A percentile compares a stretch with the other conserved stretches of the same genome.
Conservation (phyloP, 2,113 vertebrate genomes). For the Phaethon lepturus region DNA sequence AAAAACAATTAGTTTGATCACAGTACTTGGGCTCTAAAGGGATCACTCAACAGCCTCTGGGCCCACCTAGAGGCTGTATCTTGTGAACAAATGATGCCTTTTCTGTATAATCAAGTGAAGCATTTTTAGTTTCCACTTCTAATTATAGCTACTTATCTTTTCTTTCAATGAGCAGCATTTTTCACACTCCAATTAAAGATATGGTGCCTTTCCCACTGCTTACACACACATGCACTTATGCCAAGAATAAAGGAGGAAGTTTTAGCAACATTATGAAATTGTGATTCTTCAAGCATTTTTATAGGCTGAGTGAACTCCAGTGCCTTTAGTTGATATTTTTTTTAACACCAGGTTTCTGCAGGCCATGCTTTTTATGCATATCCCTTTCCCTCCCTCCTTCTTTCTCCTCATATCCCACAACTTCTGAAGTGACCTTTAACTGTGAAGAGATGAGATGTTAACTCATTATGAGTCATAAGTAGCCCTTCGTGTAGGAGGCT, state of each 20-base stretch:
- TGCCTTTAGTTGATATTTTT: background rate
- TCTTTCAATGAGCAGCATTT: background rate
- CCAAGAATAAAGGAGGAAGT: background rate
- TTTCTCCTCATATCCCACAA: background rate
- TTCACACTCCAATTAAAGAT: conserved; percentile 3
- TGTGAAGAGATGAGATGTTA: background rate
- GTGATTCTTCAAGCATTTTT: background rate
- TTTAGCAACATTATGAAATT: background rate
- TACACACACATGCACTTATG: background rate
- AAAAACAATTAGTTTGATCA: background rate
- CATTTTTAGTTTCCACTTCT: conserved; percentile 18
- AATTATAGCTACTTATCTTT: background rate
- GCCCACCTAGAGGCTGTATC: background rate
- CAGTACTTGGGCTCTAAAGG: background rate
- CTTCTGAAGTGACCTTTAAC: background rate
- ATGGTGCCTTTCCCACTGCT: background rate
- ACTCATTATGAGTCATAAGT: background rate
- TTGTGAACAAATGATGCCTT: background rate
- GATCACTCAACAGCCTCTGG: background rate
- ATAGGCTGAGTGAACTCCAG: background rate
- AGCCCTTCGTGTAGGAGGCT: background rate
- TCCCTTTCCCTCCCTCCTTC: background rate
- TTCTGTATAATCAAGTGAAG: background rate
- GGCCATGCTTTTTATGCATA: background rate
- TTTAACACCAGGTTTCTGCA: background rate